These are phyloP conservation scores for Nomada flava DNA, from an alignment of 2,888 invertebrate species.

Conservation along the genomic window DNA sequence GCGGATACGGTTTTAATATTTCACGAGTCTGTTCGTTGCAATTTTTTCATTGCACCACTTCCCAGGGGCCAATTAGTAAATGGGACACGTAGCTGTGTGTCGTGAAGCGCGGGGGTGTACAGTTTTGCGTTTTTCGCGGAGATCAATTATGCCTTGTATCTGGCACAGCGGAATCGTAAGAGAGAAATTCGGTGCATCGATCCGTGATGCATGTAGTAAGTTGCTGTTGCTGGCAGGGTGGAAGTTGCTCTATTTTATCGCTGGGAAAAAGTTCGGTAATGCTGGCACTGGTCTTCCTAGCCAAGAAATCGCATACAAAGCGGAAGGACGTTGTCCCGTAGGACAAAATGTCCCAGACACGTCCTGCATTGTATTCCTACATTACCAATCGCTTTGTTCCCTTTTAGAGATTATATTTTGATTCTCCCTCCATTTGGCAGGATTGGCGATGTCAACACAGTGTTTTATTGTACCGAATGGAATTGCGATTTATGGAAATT, in stretches of 20 bases:
- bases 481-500: not conserved
- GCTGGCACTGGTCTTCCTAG: constrained; percentile 22
- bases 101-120: not conserved
- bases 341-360: constrained; percentile 42
- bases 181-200: constrained; percentile 29
- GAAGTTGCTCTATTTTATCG: constrained; percentile 39
- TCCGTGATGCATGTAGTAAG: constrained; percentile 25
- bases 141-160: constrained; percentile 13
- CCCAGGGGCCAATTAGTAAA: not conserved
- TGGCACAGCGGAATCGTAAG: constrained; percentile 8
- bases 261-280: constrained; percentile 21
- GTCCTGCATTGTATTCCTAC: constrained; percentile 10
- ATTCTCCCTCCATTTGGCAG: not conserved
- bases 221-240: constrained; percentile 33
- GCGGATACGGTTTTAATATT: not conserved
- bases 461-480: not conserved
- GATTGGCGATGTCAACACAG: too few relatives aligned
- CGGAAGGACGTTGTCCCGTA: constrained; percentile 17
- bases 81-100: not conserved
- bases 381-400: constrained; percentile 9
- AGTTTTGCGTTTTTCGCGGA: not conserved
- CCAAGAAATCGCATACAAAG: constrained; percentile 2
- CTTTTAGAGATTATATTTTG: constrained; percentile 17
- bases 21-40: not conserved
- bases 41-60: not conserved